Evolutionary conservation across 2,113 vertebrate genomes (phyloP).

Genomic region (Nesoenas mayeri): DNA sequence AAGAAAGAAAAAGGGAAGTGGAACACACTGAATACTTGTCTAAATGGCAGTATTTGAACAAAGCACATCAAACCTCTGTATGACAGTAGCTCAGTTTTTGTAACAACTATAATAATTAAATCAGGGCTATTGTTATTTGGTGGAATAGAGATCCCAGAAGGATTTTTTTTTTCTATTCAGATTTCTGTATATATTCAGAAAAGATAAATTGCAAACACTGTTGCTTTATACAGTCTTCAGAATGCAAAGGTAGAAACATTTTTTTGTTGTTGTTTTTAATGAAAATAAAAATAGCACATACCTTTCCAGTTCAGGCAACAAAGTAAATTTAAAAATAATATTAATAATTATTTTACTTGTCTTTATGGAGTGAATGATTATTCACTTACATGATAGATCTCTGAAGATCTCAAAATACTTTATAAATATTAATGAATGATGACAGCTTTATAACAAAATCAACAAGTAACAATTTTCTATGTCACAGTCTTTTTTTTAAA

Average conservation of each 20-base stretch:
- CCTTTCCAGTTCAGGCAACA: neutral
- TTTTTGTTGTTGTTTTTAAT: neutral
- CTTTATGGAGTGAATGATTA: neutral
- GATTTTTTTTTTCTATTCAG: neutral
- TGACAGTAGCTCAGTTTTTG: neutral
- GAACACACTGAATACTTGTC: neutral
- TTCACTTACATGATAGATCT: neutral
- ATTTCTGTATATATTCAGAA: neutral
- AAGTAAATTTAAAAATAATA: neutral
- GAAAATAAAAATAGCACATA: neutral
- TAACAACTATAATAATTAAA: slow-evolving; percentile 21
- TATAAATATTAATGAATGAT: slow-evolving; percentile 3
- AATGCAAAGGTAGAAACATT: neutral
- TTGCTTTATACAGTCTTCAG: slow-evolving; percentile 18
- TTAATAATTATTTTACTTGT: neutral
- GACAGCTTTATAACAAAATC: neutral
- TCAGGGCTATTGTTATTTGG: neutral
- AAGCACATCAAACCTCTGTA: slow-evolving; percentile 13
- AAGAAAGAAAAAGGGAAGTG: neutral
- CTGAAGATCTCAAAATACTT: neutral
- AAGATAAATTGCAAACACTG: neutral
- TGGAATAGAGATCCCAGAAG: neutral
- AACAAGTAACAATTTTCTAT: neutral
- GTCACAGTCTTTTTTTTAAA: slow-evolving; percentile 5
- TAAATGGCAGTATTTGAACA: neutral